Percentiles rank a stretch among this genome's conserved stretches.
Evolutionary conservation across 2,113 vertebrate genomes (phyloP).

Genomic region (Grallaria varia): DNA sequence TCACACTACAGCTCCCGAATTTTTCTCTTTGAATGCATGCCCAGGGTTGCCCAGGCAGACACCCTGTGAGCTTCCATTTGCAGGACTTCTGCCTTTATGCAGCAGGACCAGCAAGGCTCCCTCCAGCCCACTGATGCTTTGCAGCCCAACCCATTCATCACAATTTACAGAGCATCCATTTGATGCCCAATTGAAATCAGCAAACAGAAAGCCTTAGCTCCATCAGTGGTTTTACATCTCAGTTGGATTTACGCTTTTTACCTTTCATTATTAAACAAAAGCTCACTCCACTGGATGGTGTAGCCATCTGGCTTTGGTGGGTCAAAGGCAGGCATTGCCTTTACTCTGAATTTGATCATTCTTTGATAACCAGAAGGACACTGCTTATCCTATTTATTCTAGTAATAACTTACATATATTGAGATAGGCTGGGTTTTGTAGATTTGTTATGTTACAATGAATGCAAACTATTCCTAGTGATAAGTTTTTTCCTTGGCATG

Average conservation of each 20-base stretch:
- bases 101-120: not conserved
- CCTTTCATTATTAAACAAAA: not conserved
- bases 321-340: not conserved
- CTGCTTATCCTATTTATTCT: slow-evolving; percentile 3
- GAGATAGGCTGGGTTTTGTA: not conserved
- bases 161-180: not conserved
- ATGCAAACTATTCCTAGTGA: slow-evolving; percentile 7
- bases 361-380: slow-evolving; percentile 12
- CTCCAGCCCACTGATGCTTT: not conserved
- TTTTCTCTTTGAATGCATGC: not conserved
- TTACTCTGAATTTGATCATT: slow-evolving; percentile 26
- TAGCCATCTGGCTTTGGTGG: not conserved
- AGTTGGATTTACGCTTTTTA: not conserved
- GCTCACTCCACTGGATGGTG: not conserved
- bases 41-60: not conserved
- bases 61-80: not conserved
- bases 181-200: not conserved
- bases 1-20: not conserved
- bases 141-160: not conserved
- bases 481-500: slow-evolving; percentile 23
- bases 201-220: not conserved
- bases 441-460: not conserved
- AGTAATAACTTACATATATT: not conserved
- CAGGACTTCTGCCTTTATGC: not conserved
- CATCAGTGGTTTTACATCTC: not conserved